phyloP scores from a whole-genome alignment of 2,797 vertebrate species.

The Alfaro cultratus region DNA sequence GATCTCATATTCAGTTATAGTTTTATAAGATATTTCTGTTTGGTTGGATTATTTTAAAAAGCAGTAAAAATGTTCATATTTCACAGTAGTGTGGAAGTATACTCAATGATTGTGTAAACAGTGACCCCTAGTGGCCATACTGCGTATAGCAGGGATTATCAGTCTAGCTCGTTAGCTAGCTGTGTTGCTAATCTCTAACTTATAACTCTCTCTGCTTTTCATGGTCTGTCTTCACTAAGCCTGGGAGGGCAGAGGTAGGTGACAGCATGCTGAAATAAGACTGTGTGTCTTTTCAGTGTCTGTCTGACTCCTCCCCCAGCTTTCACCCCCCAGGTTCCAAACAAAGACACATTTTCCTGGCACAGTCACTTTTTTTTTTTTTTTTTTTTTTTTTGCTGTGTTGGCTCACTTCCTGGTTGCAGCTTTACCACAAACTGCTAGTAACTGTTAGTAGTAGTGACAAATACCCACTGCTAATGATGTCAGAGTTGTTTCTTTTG shows the following conservation, averaged over 20 bases:
- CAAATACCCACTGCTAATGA: neutral
- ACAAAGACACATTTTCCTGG: slow-evolving; percentile 2
- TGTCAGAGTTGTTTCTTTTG: neutral
- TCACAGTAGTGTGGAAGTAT: neutral
- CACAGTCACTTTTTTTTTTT: slow-evolving; percentile 5
- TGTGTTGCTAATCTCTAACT: neutral
- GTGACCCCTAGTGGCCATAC: slow-evolving; percentile 74
- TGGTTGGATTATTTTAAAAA: no score
- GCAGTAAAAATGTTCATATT: neutral
- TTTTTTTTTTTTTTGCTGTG: neutral
- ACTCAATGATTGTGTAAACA: slow-evolving; percentile 23
- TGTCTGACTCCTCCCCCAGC: neutral
- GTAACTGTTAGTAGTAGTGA: neutral
- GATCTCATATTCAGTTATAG: neutral
- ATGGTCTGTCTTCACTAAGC: slow-evolving; percentile 59
- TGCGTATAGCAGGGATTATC: neutral
- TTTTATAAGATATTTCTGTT: neutral
- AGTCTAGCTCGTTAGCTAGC: neutral
- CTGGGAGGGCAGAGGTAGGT: slow-evolving; percentile 79
- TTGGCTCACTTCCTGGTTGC: slow-evolving; percentile 14
- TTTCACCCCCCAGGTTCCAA: no score
- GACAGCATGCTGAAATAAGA: neutral
- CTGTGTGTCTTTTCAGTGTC: neutral
- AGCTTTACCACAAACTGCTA: slow-evolving; percentile 8
- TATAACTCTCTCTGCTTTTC: neutral